Conservation (phyloP, 2,113 vertebrate species). For the Antechinus stuartii region DNA sequence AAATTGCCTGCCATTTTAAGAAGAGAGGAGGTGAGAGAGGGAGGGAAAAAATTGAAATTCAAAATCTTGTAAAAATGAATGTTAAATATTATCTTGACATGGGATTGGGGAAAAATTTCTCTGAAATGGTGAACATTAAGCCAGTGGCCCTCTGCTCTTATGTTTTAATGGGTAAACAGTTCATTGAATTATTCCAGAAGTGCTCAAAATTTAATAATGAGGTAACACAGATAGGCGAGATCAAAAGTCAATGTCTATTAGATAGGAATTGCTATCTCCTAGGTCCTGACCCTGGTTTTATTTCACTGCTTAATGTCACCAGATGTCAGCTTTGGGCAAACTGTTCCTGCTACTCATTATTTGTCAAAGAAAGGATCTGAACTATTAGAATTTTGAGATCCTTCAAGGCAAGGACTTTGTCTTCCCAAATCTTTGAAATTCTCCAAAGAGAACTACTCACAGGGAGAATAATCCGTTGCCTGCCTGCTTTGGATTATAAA, state of each 20-base stretch:
- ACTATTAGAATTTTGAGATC: not conserved
- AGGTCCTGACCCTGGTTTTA: not conserved
- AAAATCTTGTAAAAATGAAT: too few relatives aligned
- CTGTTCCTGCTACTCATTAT: not conserved
- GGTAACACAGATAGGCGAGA: fast-evolving
- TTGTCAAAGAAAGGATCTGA: not conserved
- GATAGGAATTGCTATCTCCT: not conserved
- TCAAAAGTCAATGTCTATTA: not conserved
- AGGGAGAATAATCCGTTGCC: fast-evolving
- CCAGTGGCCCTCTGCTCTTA: not conserved
- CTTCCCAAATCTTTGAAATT: not conserved
- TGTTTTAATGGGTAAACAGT: not conserved
- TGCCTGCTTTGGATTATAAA: not conserved
- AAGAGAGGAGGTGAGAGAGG: too few relatives aligned
- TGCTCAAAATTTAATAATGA: fast-evolving
- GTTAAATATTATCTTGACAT: too few relatives aligned
- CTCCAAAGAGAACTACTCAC: too few relatives aligned
- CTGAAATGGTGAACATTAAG: not conserved
- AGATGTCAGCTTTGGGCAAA: not conserved
- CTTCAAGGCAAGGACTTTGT: not conserved
- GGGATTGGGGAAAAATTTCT: too few relatives aligned
- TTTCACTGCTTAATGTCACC: not conserved
- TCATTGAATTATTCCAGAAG: fast-evolving
- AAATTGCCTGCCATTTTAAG: too few relatives aligned
- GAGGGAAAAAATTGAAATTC: too few relatives aligned